These are phyloP conservation scores for Lamprologus callipterus DNA, from an alignment of 2,113 vertebrate genomes.

Conservation along the genomic window DNA sequence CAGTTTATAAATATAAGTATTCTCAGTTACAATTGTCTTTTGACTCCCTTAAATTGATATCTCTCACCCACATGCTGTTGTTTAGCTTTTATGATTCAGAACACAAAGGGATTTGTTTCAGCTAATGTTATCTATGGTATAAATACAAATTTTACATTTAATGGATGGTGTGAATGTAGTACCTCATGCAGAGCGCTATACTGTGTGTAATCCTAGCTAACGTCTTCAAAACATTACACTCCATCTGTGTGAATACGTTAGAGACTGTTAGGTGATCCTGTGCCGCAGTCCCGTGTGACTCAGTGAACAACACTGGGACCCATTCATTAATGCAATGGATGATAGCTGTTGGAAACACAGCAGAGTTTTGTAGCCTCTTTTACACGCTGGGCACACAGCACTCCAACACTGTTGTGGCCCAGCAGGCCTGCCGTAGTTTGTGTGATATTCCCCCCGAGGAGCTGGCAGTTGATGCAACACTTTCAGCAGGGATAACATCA, in stretches of 20 bases:
- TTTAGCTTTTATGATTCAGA: not conserved
- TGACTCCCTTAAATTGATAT: not conserved
- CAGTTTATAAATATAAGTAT: not conserved
- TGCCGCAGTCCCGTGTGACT: not conserved
- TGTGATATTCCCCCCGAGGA: constrained; percentile 21
- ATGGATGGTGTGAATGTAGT: not conserved
- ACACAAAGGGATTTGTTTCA: not conserved
- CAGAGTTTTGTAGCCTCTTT: constrained; percentile 11
- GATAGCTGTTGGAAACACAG: constrained; percentile 29
- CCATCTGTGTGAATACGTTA: constrained; percentile 8
- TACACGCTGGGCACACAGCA: constrained; percentile 42
- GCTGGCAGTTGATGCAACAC: constrained; percentile 48
- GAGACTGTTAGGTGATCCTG: constrained; percentile 8
- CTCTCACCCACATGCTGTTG: not conserved
- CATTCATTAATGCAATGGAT: constrained; percentile 38
- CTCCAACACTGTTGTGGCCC: constrained; percentile 33
- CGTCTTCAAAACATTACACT: not conserved
- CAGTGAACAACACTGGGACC: constrained; percentile 21
- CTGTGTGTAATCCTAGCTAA: not conserved
- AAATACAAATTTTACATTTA: not conserved
- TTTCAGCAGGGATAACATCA: constrained; percentile 47
- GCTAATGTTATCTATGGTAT: not conserved
- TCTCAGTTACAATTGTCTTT: not conserved
- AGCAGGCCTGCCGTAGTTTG: constrained; percentile 20
- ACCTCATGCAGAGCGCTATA: not conserved